Conservation (phyloP, 1,140 invertebrate genomes). For the Drosophila murphyi region DNA sequence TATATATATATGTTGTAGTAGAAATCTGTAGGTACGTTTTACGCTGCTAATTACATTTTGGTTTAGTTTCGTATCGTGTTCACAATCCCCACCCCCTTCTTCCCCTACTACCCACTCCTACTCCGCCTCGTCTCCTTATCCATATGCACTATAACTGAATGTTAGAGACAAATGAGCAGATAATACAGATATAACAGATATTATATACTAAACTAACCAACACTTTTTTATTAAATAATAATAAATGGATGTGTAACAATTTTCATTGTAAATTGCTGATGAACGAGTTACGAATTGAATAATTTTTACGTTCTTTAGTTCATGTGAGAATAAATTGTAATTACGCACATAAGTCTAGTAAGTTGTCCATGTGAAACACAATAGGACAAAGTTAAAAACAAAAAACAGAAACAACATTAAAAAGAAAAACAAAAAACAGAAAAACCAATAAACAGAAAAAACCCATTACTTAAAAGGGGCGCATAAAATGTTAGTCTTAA, state of each 20-base stretch:
- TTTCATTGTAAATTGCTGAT: constrained; percentile 72
- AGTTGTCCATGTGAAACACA: constrained; percentile 65
- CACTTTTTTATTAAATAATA: constrained; percentile 39
- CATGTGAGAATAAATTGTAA: constrained; percentile 63
- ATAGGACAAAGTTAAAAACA: constrained; percentile 45
- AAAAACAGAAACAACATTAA: constrained; percentile 17
- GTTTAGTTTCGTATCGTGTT: constrained; percentile 34
- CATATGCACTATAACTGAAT: constrained; percentile 52
- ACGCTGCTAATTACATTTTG: constrained; percentile 54
- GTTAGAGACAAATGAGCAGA: constrained; percentile 66
- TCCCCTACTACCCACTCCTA: too few relatives aligned
- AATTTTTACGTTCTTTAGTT: constrained; percentile 57
- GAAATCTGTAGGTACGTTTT: constrained; percentile 66
- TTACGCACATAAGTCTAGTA: constrained; percentile 62
- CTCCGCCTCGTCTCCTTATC: not conserved
- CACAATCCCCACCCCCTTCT: constrained; percentile 14
- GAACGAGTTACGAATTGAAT: constrained; percentile 37
- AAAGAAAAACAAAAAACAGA: constrained; percentile 11
- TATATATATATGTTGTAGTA: constrained; percentile 77
- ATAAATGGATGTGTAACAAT: constrained; percentile 61
- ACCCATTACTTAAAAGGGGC: constrained; percentile 43
- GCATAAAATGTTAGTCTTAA: constrained; percentile 70
- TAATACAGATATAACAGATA: constrained; percentile 69
- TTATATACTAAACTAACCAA: constrained; percentile 64
- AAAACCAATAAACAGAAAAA: constrained; percentile 33